Evolutionary conservation across 2,797 vertebrate genomes (phyloP).

Genomic region (Cuniculus paca): DNA sequence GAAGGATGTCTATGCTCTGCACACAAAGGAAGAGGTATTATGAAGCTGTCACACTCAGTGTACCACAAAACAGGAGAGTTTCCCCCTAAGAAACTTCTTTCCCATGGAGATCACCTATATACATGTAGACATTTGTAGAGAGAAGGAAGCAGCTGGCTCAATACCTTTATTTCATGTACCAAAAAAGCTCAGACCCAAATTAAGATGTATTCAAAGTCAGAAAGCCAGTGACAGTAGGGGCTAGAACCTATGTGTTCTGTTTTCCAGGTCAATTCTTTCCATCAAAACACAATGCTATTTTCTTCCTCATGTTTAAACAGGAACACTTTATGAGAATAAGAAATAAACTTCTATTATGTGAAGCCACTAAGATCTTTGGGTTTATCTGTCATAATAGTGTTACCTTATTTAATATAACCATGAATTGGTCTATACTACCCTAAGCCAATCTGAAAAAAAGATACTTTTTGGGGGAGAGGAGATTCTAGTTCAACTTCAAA

Average conservation of each 20-base stretch:
- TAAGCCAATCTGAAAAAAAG: conserved; percentile 59
- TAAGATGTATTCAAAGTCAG: neutral
- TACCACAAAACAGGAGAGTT: neutral
- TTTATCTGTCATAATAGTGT: conserved; percentile 28
- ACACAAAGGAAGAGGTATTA: neutral
- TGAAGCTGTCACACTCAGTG: conserved; percentile 25
- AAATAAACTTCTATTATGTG: conserved; percentile 3
- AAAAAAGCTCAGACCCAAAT: neutral
- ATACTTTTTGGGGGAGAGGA: neutral
- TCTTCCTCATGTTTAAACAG: neutral
- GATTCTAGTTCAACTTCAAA: conserved; percentile 58
- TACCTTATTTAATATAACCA: neutral
- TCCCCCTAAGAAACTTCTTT: neutral
- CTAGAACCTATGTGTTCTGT: neutral
- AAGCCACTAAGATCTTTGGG: neutral
- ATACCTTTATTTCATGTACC: conserved; percentile 23
- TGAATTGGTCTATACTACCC: neutral
- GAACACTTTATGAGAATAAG: conserved; percentile 55
- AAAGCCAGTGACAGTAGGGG: neutral
- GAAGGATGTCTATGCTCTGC: neutral
- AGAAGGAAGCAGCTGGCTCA: conserved; percentile 9
- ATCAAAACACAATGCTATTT: neutral
- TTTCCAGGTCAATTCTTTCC: conserved; percentile 7
- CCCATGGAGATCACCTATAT: neutral
- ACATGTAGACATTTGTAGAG: neutral